Conservation (phyloP, 2,113 vertebrate species). For the Triplophysa siluroides region DNA sequence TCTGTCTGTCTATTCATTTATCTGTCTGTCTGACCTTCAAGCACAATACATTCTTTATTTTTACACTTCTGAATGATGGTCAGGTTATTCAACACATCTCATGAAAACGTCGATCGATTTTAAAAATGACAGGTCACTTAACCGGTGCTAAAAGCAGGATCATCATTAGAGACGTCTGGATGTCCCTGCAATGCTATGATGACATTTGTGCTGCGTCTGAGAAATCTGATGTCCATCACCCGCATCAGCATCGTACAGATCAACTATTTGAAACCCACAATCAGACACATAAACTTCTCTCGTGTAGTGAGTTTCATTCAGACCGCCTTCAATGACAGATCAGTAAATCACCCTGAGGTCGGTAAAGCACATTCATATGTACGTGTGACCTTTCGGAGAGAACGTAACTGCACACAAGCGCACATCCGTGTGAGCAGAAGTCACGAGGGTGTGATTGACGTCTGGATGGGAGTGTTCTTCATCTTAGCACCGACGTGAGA, state of each 20-base stretch:
- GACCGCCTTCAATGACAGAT: no score
- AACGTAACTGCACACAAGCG: background rate
- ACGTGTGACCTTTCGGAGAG: no score
- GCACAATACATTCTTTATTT: no score
- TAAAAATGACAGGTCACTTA: background rate
- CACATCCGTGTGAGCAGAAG: background rate
- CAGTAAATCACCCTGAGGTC: background rate
- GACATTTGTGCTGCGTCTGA: constrained; percentile 2
- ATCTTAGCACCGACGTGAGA: background rate
- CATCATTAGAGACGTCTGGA: background rate
- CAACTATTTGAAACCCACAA: background rate
- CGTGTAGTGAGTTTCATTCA: background rate
- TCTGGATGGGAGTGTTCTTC: background rate
- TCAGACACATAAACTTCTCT: background rate
- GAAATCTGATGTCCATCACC: constrained; percentile 21
- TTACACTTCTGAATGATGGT: no score
- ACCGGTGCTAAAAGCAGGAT: background rate
- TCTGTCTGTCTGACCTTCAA: background rate
- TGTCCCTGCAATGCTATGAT: background rate
- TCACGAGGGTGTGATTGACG: background rate
- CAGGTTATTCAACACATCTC: no score
- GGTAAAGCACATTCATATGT: background rate
- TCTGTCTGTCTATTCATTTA: background rate
- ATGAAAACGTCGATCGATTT: background rate
- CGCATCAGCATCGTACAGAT: background rate